Conservation (phyloP, 1,140 invertebrate species). For the Pygmarrhopalites habei region DNA sequence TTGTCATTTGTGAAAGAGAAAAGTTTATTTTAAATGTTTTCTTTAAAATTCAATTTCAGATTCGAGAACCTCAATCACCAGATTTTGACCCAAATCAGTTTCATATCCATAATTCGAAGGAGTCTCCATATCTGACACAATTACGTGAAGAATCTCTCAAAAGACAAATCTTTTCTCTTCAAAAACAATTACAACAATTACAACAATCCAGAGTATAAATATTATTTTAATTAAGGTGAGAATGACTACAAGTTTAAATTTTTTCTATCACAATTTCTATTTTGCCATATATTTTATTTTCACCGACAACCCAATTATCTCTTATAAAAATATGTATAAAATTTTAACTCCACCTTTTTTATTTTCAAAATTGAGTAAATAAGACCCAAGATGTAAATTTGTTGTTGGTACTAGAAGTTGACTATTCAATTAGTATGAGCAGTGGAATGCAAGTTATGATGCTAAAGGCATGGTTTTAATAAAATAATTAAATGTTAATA, state of each 20-base stretch:
- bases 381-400: too few species aligned
- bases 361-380: too few species aligned
- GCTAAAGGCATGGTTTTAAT: too few species aligned
- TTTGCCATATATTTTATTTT: not conserved
- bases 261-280: too few species aligned
- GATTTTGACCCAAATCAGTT: not conserved
- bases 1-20: not conserved
- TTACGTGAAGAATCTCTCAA: slow-evolving; percentile 16
- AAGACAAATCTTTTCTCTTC: slow-evolving; percentile 7
- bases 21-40: not conserved
- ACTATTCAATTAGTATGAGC: too few species aligned
- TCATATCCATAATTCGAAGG: slow-evolving; percentile 13
- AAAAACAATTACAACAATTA: not conserved
- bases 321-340: not conserved
- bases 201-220: not conserved
- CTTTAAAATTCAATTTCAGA: not conserved
- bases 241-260: too few species aligned
- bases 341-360: not conserved
- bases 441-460: too few species aligned
- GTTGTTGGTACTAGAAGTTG: too few species aligned
- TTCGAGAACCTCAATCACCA: not conserved
- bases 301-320: not conserved
- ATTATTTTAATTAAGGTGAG: not conserved
- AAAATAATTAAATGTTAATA: too few species aligned
- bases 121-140: slow-evolving; percentile 21